Evolutionary conservation across 2,797 vertebrate species (phyloP).

Genomic region (Pseudochaenichthys georgianus): DNA sequence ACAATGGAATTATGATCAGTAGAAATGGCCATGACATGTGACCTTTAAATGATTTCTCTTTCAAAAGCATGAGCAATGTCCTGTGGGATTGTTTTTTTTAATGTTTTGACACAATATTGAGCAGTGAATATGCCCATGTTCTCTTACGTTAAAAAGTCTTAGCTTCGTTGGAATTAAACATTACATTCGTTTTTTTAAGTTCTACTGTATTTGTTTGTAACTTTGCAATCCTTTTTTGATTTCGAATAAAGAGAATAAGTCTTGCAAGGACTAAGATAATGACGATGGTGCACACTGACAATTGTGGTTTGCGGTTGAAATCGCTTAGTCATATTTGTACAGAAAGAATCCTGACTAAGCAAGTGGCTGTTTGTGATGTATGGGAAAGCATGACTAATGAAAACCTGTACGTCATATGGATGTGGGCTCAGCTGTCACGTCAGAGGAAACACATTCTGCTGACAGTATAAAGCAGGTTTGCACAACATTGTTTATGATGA

Average conservation of each 20-base stretch:
- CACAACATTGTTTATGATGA: conserved; percentile 34
- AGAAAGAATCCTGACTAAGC: background rate
- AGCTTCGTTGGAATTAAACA: no score
- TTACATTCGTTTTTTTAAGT: no score
- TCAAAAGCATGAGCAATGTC: no score
- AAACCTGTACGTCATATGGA: conserved; percentile 22
- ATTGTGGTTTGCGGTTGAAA: background rate
- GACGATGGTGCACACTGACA: background rate
- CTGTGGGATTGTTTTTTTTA: background rate
- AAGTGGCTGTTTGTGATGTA: conserved; percentile 1
- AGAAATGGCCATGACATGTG: no score
- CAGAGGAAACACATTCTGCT: conserved; percentile 27
- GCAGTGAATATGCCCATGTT: background rate
- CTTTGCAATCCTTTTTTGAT: no score
- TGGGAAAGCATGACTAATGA: conserved; percentile 40
- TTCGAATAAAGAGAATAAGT: no score
- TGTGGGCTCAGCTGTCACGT: conserved; percentile 37
- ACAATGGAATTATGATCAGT: no score
- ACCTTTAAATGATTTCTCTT: no score
- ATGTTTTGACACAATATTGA: background rate
- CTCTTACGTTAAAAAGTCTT: no score
- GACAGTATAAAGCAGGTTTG: conserved; percentile 5
- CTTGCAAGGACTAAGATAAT: no score
- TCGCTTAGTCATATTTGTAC: conserved; percentile 24
- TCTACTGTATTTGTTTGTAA: no score